Percentiles rank a stretch among this genome's conserved stretches.
phyloP scores from a whole-genome alignment of 2,797 vertebrate genomes.

The Scolopax bukidnonensis region DNA sequence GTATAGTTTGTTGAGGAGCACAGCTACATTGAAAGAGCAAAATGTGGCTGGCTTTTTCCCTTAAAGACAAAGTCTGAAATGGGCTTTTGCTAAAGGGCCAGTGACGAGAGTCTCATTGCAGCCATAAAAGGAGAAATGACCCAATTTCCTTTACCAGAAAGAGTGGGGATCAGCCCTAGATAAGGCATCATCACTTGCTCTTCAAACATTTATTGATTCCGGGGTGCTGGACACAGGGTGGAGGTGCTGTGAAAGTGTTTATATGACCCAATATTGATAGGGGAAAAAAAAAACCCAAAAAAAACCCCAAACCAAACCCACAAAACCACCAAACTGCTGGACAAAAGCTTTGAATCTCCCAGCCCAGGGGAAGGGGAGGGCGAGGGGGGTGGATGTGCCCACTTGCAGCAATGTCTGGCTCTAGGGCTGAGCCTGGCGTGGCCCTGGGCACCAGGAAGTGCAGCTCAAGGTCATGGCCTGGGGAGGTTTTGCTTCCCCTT shows the following conservation, averaged over 20 bases:
- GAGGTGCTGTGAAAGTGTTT: neutral
- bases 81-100: neutral
- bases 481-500: neutral
- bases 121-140: neutral
- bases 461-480: rapidly evolving
- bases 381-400: rapidly evolving
- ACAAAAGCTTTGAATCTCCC: neutral
- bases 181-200: rapidly evolving
- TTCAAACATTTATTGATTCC: rapidly evolving
- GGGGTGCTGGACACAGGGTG: neutral
- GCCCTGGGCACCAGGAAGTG: neutral
- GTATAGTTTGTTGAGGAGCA: neutral
- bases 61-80: rapidly evolving
- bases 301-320: too few species aligned
- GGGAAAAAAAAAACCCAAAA: neutral
- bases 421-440: rapidly evolving
- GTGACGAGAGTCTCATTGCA: neutral
- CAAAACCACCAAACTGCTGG: neutral
- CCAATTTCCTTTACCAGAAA: neutral
- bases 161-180: neutral
- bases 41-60: neutral
- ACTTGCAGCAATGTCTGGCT: rapidly evolving
- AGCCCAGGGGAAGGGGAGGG: neutral
- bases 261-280: rapidly evolving
- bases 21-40: neutral